Evolutionary conservation across 64 coral and sea anemone species (phyloP).

Genomic region (Montipora sp.): DNA sequence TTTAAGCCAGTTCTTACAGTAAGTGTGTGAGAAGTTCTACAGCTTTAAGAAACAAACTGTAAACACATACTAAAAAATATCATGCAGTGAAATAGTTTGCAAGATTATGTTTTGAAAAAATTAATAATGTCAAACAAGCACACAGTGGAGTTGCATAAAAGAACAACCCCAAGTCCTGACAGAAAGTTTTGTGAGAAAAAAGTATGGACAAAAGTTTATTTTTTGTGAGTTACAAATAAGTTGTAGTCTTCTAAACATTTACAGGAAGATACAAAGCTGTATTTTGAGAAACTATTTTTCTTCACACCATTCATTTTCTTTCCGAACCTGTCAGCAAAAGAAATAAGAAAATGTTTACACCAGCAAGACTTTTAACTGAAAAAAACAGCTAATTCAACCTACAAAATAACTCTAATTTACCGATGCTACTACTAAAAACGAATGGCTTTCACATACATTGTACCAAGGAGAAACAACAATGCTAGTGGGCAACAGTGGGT

Average conservation of each 20-base stretch:
- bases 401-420: no score
- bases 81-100: no score
- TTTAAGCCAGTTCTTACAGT: background rate
- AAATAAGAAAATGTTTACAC: background rate
- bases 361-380: background rate
- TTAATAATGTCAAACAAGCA: background rate
- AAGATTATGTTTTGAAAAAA: no score
- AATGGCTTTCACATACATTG: no score
- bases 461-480: no score
- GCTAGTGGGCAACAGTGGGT: no score
- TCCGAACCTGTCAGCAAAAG: slow-evolving; percentile 74
- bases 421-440: no score
- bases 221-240: background rate
- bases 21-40: background rate
- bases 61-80: no score
- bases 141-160: background rate
- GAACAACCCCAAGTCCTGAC: background rate
- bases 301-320: slow-evolving; percentile 97
- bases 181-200: background rate
- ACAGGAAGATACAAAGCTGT: slow-evolving; percentile 11
- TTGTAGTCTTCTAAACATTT: background rate
- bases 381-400: no score
- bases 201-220: background rate
- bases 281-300: slow-evolving; percentile 56
- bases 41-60: background rate